Base-by-base conservation (phyloP, 2,797 vertebrate species). In the Rachycentron canadum region DNA sequence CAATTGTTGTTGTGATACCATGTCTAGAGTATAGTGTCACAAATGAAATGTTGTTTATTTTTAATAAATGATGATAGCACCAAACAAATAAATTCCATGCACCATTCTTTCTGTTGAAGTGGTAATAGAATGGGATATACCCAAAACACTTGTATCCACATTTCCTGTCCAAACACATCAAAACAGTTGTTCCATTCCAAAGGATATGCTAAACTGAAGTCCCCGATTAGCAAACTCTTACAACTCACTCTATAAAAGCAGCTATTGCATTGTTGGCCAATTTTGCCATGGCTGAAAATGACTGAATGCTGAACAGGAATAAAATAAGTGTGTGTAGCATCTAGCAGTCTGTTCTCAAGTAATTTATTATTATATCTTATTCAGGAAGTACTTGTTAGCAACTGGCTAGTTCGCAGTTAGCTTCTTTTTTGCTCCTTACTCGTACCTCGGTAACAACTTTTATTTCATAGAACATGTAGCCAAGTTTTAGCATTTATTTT, bases 401-500 rank as follows among this genome's bases (percentile, higher is more conserved):
- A 30, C 17, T 55, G 16, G 52, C 5, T 17, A 17, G 26, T 52
- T 14, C 1, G 23, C 10, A 11, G 6, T 59, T 71, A 14, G 13
- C 41, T 64, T 58, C 1, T 2, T 0, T 40, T 57, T 26, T n/a
- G 2, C 38, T 40, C 10, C 21, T 17, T 32, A 30, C 14, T 1
- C 11, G 23, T 45, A 55, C 19, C 23, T 41, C 57, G 25, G n/a
- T 52, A 7, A 45, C 1, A 5, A 14, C 7, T 57, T 40, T 47
- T 21, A 34, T 26, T 60, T 49, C n/a, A 49, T 26, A 13, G 38
- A 63, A 23, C 12, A 21, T 64, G 32, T 62, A 13, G 53, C 62
- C 8, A 59, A 69, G 11, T n/a, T 28, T 43, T 32, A 11, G 25
- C 16, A 52, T 62, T 57, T 8, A 36, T 28, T 66, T 66, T 66